Evolutionary conservation across 2,888 invertebrate genomes (phyloP).

Genomic region (Conistra vaccinii): DNA sequence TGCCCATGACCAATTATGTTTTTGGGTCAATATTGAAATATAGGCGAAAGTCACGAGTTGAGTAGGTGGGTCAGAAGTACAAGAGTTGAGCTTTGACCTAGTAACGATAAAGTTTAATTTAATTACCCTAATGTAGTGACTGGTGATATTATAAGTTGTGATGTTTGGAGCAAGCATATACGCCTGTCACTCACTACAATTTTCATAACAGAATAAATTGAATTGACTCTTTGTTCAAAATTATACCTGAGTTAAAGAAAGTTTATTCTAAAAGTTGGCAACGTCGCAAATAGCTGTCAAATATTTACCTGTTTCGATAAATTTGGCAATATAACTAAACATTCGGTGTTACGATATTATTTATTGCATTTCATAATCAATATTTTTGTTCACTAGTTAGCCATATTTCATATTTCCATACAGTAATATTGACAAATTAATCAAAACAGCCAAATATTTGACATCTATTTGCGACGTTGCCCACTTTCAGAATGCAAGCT

Average conservation of each 20-base stretch:
- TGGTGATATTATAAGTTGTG: not conserved
- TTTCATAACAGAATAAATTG: not conserved
- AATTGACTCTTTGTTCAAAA: not conserved
- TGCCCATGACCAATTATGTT: conserved; percentile 61
- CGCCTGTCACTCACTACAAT: not conserved
- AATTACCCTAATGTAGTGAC: conserved; percentile 2
- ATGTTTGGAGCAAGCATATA: not conserved
- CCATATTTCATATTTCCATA: too few species aligned
- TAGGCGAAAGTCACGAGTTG: conserved; percentile 58
- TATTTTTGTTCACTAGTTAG: too few species aligned
- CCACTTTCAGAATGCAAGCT: too few species aligned
- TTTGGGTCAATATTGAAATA: conserved; percentile 65
- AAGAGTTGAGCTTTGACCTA: conserved; percentile 14
- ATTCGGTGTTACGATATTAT: too few species aligned
- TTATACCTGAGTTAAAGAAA: not conserved
- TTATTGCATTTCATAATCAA: too few species aligned
- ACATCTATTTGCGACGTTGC: too few species aligned
- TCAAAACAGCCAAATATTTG: too few species aligned
- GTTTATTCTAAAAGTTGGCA: too few species aligned
- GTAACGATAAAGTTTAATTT: conserved; percentile 23
- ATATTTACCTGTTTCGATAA: too few species aligned
- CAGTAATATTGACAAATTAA: too few species aligned
- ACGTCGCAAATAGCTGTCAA: too few species aligned
- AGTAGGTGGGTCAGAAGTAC: conserved; percentile 42
- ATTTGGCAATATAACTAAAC: too few species aligned